Percentiles rank a stretch among this genome's conserved stretches.
These are phyloP conservation scores for Sterna hirundo DNA, from an alignment of 2,113 vertebrate genomes.

Conservation along the genomic window DNA sequence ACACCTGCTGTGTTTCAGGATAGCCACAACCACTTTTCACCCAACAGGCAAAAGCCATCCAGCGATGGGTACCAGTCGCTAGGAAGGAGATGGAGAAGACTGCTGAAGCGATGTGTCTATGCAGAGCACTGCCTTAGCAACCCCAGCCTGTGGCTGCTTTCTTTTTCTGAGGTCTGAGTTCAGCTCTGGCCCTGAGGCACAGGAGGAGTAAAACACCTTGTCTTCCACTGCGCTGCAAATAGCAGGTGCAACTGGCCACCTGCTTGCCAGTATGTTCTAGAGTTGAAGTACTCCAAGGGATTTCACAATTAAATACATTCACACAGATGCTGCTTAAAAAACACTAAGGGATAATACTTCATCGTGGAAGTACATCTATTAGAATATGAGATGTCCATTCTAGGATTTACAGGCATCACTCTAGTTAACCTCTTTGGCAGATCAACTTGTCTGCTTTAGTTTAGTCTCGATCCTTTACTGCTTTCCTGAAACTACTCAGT, in stretches of 20 bases:
- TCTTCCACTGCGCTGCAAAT: background rate
- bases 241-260: background rate
- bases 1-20: background rate
- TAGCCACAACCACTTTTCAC: background rate
- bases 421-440: background rate
- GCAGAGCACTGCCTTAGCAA: background rate
- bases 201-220: background rate
- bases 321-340: background rate
- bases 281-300: background rate
- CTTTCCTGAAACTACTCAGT: background rate
- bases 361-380: background rate
- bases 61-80: no score
- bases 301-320: background rate
- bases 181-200: background rate
- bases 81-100: background rate
- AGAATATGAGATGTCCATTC: background rate
- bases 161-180: background rate
- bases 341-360: background rate
- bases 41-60: background rate
- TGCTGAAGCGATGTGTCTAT: background rate
- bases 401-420: background rate
- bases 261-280: no score
- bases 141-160: background rate
- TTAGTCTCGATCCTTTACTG: constrained; percentile 7
- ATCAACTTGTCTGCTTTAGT: background rate